A percentile compares a stretch with the other conserved stretches of the same genome.
These are phyloP conservation scores for Orycteropus afer DNA, from an alignment of 2,113 vertebrate species.

Conservation along the genomic window DNA sequence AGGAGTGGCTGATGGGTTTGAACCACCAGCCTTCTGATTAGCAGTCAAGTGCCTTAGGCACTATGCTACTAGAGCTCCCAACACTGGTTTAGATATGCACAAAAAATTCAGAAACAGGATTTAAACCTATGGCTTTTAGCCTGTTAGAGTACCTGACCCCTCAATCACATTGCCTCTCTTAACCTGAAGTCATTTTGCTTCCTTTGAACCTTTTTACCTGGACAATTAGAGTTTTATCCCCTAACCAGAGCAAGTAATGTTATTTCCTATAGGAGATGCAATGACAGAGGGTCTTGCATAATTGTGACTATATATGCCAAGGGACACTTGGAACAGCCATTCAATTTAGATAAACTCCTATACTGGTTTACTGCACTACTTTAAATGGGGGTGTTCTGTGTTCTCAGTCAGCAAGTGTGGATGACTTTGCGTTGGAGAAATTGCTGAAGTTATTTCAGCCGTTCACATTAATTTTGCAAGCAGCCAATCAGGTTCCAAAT, in stretches of 20 bases:
- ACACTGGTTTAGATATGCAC: not conserved
- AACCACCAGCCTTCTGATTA: too few species aligned
- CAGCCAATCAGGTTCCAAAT: conserved; percentile 22
- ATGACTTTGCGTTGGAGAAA: conserved; percentile 18
- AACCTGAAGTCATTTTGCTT: not conserved
- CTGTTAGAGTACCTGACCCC: not conserved
- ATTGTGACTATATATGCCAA: conserved; percentile 37
- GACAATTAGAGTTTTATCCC: not conserved
- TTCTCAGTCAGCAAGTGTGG: not conserved
- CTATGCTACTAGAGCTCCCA: too few species aligned
- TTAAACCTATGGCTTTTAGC: not conserved
- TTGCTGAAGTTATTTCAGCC: conserved; percentile 39
- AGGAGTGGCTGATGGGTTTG: too few species aligned
- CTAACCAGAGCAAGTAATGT: not conserved
- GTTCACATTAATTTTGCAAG: conserved; percentile 53
- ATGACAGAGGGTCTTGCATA: not conserved
- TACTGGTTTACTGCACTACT: not conserved
- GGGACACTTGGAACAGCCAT: conserved; percentile 2
- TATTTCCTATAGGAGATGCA: not conserved
- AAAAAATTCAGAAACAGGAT: not conserved
- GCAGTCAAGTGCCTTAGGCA: too few species aligned
- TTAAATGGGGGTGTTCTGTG: not conserved
- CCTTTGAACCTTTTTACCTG: not conserved
- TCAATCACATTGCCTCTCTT: not conserved
- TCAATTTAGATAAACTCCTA: conserved; percentile 54